These are phyloP conservation scores for Rallus limicola DNA, from an alignment of 2,113 vertebrate species.

Conservation along the genomic window DNA sequence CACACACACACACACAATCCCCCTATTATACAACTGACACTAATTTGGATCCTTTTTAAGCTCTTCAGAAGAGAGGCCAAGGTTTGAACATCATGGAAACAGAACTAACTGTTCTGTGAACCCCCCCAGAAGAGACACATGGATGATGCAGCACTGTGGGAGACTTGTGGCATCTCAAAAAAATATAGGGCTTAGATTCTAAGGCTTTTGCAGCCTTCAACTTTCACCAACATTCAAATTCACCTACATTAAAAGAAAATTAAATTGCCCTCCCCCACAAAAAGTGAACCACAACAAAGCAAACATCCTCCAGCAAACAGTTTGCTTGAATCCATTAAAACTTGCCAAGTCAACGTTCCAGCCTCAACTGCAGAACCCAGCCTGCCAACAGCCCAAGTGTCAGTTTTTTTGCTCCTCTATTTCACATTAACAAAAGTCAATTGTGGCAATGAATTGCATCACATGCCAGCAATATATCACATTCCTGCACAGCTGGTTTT, in stretches of 20 bases:
- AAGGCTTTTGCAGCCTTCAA: constrained; percentile 27
- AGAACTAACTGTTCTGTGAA: constrained; percentile 1
- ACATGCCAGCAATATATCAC: not conserved
- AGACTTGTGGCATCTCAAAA: not conserved
- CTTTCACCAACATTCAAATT: constrained; percentile 68
- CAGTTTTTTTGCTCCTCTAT: not conserved
- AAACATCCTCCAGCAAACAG: constrained; percentile 56
- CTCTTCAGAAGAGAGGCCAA: not conserved
- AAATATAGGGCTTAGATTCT: not conserved
- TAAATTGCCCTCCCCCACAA: constrained; percentile 42
- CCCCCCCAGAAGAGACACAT: not conserved
- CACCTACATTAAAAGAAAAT: constrained; percentile 60
- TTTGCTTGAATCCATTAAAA: constrained; percentile 34
- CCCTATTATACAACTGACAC: not conserved
- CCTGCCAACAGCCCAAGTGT: constrained; percentile 15
- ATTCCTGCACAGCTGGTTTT: not conserved
- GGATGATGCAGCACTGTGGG: not conserved
- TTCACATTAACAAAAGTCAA: constrained; percentile 28
- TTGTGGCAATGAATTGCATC: constrained; percentile 12
- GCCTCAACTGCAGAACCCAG: not conserved
- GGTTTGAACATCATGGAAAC: not conserved
- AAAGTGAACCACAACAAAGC: constrained; percentile 64
- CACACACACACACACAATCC: not conserved
- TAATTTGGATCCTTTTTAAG: not conserved
- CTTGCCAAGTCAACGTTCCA: constrained; percentile 52